Evolutionary conservation across 1,140 invertebrate species (phyloP).

Genomic region (Meteorus sp.): DNA sequence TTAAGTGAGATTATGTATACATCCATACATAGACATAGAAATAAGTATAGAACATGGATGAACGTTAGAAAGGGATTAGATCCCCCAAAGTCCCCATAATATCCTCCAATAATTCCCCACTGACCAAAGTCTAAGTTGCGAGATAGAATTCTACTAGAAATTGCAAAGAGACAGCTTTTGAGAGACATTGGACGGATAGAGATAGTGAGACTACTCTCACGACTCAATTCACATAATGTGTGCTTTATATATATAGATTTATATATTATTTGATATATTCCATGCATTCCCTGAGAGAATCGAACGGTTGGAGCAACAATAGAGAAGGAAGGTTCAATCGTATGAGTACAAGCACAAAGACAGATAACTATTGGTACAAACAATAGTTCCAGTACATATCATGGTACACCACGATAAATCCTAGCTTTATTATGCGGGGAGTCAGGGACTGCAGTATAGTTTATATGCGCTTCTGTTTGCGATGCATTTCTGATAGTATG

Average conservation of each 20-base stretch:
- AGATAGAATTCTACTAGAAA: background rate
- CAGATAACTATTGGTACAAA: background rate
- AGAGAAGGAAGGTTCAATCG: too few species aligned
- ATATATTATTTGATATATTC: too few species aligned
- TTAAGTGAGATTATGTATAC: too few species aligned
- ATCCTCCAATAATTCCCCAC: background rate
- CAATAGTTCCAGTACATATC: constrained; percentile 9
- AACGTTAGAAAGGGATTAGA: background rate
- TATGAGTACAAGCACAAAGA: background rate
- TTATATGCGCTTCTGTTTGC: constrained; percentile 32
- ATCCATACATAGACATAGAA: too few species aligned
- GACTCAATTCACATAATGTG: too few species aligned
- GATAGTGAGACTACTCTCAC: too few species aligned
- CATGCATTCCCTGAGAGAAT: too few species aligned
- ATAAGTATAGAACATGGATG: background rate
- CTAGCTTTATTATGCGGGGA: constrained; percentile 28
- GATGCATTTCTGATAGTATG: constrained; percentile 43
- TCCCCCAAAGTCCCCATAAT: background rate
- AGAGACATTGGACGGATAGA: background rate
- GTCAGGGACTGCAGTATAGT: constrained; percentile 1
- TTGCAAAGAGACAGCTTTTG: background rate
- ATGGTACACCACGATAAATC: constrained; percentile 21
- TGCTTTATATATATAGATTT: too few species aligned
- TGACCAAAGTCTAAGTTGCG: background rate
- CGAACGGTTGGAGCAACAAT: too few species aligned